These are phyloP conservation scores for Mus spicilegus DNA, from an alignment of 2,113 vertebrate genomes.

Conservation along the genomic window DNA sequence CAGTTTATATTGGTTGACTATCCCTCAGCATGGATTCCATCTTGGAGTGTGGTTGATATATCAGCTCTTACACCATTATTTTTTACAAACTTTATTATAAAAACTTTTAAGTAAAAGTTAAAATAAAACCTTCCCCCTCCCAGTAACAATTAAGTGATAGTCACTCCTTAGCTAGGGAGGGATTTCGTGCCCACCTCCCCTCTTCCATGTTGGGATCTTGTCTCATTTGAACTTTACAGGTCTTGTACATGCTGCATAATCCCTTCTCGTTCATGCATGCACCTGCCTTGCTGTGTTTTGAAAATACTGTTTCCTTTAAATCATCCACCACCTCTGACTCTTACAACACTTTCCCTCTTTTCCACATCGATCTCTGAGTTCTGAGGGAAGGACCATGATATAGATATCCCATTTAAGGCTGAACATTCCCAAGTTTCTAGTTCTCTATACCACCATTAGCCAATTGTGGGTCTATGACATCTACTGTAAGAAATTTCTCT, in stretches of 20 bases:
- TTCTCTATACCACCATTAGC: neutral
- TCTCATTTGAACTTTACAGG: neutral
- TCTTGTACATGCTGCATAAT: neutral
- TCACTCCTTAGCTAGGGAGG: neutral
- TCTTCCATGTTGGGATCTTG: neutral
- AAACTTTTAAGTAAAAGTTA: neutral
- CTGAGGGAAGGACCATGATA: neutral
- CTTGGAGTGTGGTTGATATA: neutral
- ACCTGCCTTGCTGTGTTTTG: neutral
- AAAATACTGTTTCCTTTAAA: neutral
- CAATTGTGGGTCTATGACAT: neutral
- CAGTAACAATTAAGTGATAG: neutral
- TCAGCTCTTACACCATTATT: neutral
- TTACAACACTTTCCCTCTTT: too few species aligned
- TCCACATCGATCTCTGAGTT: neutral
- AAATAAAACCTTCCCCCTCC: neutral
- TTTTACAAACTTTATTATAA: neutral
- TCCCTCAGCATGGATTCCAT: neutral
- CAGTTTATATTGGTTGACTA: neutral
- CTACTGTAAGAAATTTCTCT: neutral
- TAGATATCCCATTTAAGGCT: neutral
- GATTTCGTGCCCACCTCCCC: neutral
- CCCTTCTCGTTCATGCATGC: neutral
- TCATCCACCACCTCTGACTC: neutral
- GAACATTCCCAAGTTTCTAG: neutral